Evolutionary conservation across 2,113 vertebrate genomes (phyloP), one percentile per base, ranked within the genome.

Genomic region (cattle (Bos taurus)): DNA sequence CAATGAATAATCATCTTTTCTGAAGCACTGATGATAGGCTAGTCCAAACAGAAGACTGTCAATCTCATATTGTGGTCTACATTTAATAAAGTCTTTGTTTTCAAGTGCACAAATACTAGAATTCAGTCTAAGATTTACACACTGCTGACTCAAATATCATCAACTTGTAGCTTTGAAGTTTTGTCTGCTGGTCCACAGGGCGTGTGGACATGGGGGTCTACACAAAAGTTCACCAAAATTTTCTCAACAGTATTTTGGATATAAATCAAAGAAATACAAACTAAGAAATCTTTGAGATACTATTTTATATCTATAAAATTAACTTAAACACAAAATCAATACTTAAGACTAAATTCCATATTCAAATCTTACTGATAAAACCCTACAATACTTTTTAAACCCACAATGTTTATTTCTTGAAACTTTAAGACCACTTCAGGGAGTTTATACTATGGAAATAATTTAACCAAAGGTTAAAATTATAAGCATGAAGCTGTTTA

Each of bases 1-100:
- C 89, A 89, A 30, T 60, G 50, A 77, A 59, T 28, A 57, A 78
- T 74, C 30, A 16, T 33, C 33, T 86, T 97, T 91, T 54, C 33
- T 67, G 89, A 96, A 59, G 54, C 17, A 57, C 23, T 43, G n/a
- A 83, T 26, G 30, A 83, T 67, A 81, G 15, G 89, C 88, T 89
- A 71, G 52, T 67, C 52, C 77, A 84, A 43, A 40, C 28, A 81
- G 83, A 80, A 93, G 46, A 23, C 33, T 60, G 36, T 83, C 88
- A 57, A 4, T 88, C 36, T 91, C 50, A 96, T 67, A 52, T 9
- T 74, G 52, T 67, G 59, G 12, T 48, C 64, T 67, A 28, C 36
- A 46, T 84, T 96, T 91, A 81, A 88, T 91, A 26, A 88, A 67
- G 26, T 57, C 90, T 95, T 91, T 85, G 46, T 64, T 85, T 95